Conservation (phyloP, 2,888 invertebrate genomes). For the Candidula unifasciata region DNA sequence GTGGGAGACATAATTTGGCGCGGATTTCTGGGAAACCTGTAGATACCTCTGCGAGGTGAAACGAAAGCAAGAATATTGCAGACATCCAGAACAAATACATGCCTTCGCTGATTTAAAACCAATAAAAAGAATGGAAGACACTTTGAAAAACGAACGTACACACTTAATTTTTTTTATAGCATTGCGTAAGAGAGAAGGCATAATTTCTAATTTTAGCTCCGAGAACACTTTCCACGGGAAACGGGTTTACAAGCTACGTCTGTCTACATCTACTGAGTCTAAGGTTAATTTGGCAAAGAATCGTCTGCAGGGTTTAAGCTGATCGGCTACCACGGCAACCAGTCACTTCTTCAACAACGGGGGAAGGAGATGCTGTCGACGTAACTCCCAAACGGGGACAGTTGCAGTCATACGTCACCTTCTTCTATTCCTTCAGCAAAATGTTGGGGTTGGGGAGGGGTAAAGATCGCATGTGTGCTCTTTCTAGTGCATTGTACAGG, state of each 20-base stretch:
- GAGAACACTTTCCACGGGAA: background rate
- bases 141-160: background rate
- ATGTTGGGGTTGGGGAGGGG: too few species aligned
- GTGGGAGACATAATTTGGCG: too few species aligned
- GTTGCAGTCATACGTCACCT: background rate
- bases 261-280: background rate
- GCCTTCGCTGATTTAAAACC: background rate
- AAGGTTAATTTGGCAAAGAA: slow-evolving; percentile 13
- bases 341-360: background rate
- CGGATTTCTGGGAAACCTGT: too few species aligned
- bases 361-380: background rate
- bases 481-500: too few species aligned
- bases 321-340: slow-evolving; percentile 2
- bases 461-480: too few species aligned
- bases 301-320: background rate
- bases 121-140: background rate
- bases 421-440: too few species aligned
- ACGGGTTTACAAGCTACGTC: background rate
- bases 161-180: slow-evolving; percentile 3
- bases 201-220: slow-evolving; percentile 14
- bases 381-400: background rate
- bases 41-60: too few species aligned
- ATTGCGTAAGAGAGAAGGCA: slow-evolving; percentile 10
- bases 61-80: too few species aligned
- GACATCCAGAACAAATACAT: too few species aligned